These are phyloP conservation scores for Vireo altiloquus DNA, from an alignment of 2,113 vertebrate genomes.

Conservation along the genomic window DNA sequence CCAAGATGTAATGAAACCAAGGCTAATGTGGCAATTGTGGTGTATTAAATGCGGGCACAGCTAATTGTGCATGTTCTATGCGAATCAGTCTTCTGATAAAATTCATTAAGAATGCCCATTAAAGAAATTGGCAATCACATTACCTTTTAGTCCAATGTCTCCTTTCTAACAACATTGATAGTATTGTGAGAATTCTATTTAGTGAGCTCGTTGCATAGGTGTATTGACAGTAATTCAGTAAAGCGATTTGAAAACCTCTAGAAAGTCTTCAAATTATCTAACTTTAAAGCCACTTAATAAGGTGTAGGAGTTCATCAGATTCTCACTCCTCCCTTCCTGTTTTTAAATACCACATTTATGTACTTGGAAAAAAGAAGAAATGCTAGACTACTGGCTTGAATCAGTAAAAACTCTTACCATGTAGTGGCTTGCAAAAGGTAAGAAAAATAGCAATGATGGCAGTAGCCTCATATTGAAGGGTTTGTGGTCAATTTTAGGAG, in stretches of 20 bases:
- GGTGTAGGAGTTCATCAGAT: neutral
- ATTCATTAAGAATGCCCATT: constrained; percentile 72
- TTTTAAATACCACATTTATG: neutral
- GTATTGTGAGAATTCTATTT: constrained; percentile 52
- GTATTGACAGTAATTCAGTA: constrained; percentile 37
- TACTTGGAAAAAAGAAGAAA: neutral
- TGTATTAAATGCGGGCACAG: constrained; percentile 52
- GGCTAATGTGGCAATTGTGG: constrained; percentile 49
- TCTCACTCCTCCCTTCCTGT: neutral
- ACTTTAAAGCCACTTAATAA: neutral
- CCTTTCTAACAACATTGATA: constrained; percentile 59
- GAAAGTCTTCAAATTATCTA: neutral
- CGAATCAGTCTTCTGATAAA: constrained; percentile 71
- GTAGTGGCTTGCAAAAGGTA: constrained; percentile 4
- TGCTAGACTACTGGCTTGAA: neutral
- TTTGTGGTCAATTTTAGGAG: neutral
- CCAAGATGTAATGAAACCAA: constrained; percentile 61
- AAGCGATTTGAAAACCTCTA: constrained; percentile 24
- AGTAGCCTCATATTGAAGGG: neutral
- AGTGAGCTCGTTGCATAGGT: constrained; percentile 12
- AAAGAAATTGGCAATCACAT: constrained; percentile 69
- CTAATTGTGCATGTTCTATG: constrained; percentile 67
- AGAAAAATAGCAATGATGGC: neutral
- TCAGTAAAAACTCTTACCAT: neutral
- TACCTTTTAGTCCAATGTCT: constrained; percentile 69